phyloP scores from a whole-genome alignment of 1,140 invertebrate genomes.

The Tribolium castaneum region DNA sequence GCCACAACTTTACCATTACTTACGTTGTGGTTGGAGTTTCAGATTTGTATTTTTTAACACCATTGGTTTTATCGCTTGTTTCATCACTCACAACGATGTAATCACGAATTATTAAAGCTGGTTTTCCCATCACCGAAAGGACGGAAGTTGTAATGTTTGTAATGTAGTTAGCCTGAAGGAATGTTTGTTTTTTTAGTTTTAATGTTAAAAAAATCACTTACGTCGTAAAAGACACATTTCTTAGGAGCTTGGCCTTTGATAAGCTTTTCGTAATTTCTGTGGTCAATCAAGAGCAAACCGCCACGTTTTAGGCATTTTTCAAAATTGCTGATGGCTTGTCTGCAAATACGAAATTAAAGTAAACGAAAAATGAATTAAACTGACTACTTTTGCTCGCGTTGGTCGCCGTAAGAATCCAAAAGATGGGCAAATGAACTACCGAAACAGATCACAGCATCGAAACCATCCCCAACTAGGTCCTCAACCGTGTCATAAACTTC shows the following conservation, averaged over 20 bases:
- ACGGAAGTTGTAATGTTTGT: slow-evolving; percentile 86
- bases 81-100: slow-evolving; percentile 73
- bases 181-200: neutral
- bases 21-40: neutral
- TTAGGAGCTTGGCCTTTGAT: slow-evolving; percentile 76
- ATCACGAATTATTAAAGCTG: slow-evolving; percentile 81
- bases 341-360: slow-evolving; percentile 52
- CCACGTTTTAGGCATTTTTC: slow-evolving; percentile 83
- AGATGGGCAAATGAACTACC: slow-evolving; percentile 92
- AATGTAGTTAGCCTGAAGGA: slow-evolving; percentile 77
- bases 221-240: slow-evolving; percentile 89
- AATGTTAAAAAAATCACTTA: slow-evolving; percentile 65
- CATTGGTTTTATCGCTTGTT: slow-evolving; percentile 51
- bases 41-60: neutral
- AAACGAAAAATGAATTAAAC: neutral
- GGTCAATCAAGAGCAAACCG: slow-evolving; percentile 86
- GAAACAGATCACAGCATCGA: slow-evolving; percentile 86
- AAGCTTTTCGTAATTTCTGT: slow-evolving; percentile 88
- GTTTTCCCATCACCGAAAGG: slow-evolving; percentile 78
- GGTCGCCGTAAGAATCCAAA: slow-evolving; percentile 80
- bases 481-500: slow-evolving; percentile 77
- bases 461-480: slow-evolving; percentile 70
- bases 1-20: neutral
- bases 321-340: slow-evolving; percentile 79
- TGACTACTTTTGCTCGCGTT: slow-evolving; percentile 78